These are phyloP conservation scores for Watersipora subatra DNA, from an alignment of 1,140 invertebrate genomes.

Conservation along the genomic window DNA sequence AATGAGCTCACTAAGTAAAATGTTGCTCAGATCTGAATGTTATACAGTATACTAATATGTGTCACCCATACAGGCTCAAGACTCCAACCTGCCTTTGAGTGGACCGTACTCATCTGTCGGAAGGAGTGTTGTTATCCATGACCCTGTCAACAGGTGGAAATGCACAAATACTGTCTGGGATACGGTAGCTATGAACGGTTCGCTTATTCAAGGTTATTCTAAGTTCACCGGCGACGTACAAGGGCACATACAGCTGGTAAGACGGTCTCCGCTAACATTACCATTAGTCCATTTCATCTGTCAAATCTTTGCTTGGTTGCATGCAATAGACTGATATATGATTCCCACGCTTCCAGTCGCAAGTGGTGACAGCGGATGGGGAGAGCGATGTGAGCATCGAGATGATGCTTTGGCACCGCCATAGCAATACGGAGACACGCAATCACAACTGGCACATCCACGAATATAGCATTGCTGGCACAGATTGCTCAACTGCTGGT, in stretches of 20 bases:
- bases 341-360: no score
- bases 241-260: constrained; percentile 72
- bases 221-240: constrained; percentile 53
- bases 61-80: constrained; percentile 59
- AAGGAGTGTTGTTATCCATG: constrained; percentile 72
- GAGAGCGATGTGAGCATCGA: neutral
- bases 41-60: no score
- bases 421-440: constrained; percentile 43
- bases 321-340: no score
- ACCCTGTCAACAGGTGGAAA: constrained; percentile 47
- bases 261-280: constrained; percentile 14
- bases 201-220: constrained; percentile 11
- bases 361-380: neutral
- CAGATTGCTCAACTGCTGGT: constrained; percentile 73
- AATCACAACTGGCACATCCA: constrained; percentile 84
- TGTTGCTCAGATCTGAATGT: no score
- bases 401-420: neutral
- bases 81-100: constrained; percentile 57
- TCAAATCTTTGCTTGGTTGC: no score
- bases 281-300: no score
- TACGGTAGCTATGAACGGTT: constrained; percentile 6
- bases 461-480: constrained; percentile 78
- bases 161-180: constrained; percentile 15
- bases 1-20: no score
- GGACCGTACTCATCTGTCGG: constrained; percentile 62